Base-by-base conservation (phyloP, 2,888 invertebrate species). In the Blastobasis adustella region DNA sequence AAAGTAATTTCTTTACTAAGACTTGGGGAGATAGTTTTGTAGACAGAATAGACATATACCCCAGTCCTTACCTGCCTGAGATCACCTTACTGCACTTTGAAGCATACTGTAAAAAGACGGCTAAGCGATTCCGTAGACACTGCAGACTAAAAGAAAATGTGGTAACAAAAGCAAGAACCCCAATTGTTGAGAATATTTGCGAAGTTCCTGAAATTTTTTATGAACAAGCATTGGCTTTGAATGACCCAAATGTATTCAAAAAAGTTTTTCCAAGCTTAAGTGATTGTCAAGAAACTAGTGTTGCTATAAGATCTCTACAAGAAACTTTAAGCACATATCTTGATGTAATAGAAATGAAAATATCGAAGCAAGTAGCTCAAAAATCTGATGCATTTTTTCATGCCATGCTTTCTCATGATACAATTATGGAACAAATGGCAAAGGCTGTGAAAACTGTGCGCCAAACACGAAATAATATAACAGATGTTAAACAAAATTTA, bases 391-490 rank as follows among this genome's bases (percentile, higher is more conserved):
- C 98, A 10, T 99, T 99, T 87, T 99, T 99, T 76, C 95, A 97
- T 80, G 98, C 98, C 0, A 98, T 99, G 95, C 94, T 98, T 51
- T 98, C 98, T 6, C 99, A 99, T 82, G 98, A 99, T 76, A 95
- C 96, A 38, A 94, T 99, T 49, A 96, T 98, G 93, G 97, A 97
- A 62, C 96, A 98, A 73, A 94, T 99, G 91, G 93, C 93, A 1
- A 92, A 93, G 70, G 96, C 97, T 23, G 92, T 94, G 7, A 91
- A 90, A 54, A 94, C 95, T 68, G 94, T 97, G 39, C 91, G 92
- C 69, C 89, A 90, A 47, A 89, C 96, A 48, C 90, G 96, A 62
- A 89, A 92, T 58, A 94, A 94, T 71, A 92, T 98, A 52, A 91
- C 92, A 58, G 90, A 91, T 63, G 92, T 98, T 41, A 96, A 97